Evolutionary conservation across 2,797 vertebrate genomes (phyloP).

Genomic region (Phoeniculus purpureus): DNA sequence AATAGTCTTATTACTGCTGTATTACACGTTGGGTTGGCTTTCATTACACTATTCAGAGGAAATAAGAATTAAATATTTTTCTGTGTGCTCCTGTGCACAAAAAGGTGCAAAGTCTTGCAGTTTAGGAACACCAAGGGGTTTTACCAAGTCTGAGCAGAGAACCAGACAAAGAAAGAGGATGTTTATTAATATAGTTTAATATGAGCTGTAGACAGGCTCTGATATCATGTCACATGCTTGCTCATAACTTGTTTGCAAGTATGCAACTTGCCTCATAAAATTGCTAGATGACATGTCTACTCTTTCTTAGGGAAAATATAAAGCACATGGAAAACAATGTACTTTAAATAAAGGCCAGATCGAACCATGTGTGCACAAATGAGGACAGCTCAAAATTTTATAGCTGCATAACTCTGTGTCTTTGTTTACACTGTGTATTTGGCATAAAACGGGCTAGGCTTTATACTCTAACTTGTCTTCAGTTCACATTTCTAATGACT

Average conservation of each 20-base stretch:
- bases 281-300: neutral
- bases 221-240: neutral
- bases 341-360: neutral
- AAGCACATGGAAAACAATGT: neutral
- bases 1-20: neutral
- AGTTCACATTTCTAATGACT: neutral
- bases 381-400: neutral
- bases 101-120: neutral
- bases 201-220: neutral
- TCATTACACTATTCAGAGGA: neutral
- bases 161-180: neutral
- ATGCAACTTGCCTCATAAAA: neutral
- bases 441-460: neutral
- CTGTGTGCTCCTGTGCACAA: neutral
- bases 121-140: neutral
- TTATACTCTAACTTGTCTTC: neutral
- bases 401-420: neutral
- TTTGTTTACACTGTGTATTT: neutral
- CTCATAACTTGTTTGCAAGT: constrained; percentile 26
- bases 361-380: neutral
- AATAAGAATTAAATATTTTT: neutral
- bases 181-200: constrained; percentile 11
- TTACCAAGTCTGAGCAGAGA: neutral
- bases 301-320: neutral
- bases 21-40: neutral